These are phyloP conservation scores for Blennius ocellaris DNA, from an alignment of 2,113 vertebrate genomes.

Conservation along the genomic window DNA sequence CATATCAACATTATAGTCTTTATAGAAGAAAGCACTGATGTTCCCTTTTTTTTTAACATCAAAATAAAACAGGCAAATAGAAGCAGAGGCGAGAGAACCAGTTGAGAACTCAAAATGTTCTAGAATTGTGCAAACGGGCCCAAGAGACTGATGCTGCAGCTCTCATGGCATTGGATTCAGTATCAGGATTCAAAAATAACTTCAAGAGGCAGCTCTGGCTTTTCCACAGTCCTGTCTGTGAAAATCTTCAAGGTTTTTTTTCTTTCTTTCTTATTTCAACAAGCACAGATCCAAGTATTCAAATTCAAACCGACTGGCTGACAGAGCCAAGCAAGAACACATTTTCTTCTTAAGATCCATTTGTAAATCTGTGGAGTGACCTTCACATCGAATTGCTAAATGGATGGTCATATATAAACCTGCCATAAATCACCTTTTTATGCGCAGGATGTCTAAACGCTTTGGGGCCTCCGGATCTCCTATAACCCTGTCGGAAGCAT, in stretches of 20 bases:
- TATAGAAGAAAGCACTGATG: constrained; percentile 1
- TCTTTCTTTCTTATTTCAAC: not conserved
- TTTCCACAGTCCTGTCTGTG: constrained; percentile 3
- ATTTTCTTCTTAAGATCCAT: constrained; percentile 17
- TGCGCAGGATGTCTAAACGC: constrained; percentile 34
- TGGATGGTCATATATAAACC: constrained; percentile 1
- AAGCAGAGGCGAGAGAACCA: constrained; percentile 4
- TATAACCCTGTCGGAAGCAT: constrained; percentile 42
- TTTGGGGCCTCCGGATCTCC: constrained; percentile 26
- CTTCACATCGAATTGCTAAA: constrained; percentile 41
- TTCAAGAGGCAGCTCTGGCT: constrained; percentile 27
- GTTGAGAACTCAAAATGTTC: constrained; percentile 41
- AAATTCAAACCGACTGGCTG: constrained; percentile 12
- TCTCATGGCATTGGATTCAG: not conserved
- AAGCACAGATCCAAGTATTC: constrained; percentile 12
- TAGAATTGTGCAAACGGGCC: constrained; percentile 28
- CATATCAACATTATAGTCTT: constrained; percentile 16
- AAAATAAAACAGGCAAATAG: not conserved
- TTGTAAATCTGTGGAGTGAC: constrained; percentile 16
- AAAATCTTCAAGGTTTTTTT: constrained; percentile 7
- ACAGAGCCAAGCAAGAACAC: not conserved
- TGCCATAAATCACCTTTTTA: constrained; percentile 51
- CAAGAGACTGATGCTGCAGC: constrained; percentile 12
- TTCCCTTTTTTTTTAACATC: constrained; percentile 27
- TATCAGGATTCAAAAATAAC: constrained; percentile 36